Conservation (phyloP, 2,797 vertebrate genomes). For the Sebastes cheni region DNA sequence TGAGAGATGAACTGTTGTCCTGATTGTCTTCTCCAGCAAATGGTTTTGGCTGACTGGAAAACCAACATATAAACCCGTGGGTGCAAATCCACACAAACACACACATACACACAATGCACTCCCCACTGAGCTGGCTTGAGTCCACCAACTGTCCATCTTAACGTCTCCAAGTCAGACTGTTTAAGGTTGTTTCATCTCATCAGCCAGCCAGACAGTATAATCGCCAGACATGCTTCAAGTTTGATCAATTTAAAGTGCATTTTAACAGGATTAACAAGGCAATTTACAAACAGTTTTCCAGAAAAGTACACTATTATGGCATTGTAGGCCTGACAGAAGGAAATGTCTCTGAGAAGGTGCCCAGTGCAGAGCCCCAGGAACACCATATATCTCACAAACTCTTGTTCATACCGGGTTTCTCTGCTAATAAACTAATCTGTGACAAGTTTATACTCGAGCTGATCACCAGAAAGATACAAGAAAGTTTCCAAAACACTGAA, state of each 20-base stretch:
- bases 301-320: not conserved
- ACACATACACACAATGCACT: not conserved
- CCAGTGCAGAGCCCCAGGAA: not conserved
- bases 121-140: slow-evolving; percentile 43
- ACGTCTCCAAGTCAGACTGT: slow-evolving; percentile 40
- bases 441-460: not conserved
- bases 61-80: not conserved
- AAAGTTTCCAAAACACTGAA: not conserved
- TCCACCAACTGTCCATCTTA: slow-evolving; percentile 56
- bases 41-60: slow-evolving; percentile 41
- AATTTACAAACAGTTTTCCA: slow-evolving; percentile 19
- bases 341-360: not conserved
- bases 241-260: slow-evolving; percentile 37
- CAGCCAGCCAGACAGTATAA: slow-evolving; percentile 44
- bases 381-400: not conserved
- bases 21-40: slow-evolving; percentile 26
- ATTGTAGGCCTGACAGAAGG: not conserved
- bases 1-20: slow-evolving; percentile 11
- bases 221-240: slow-evolving; percentile 20
- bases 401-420: not conserved
- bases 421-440: not conserved
- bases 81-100: not conserved
- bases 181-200: slow-evolving; percentile 34
- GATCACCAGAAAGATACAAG: not conserved
- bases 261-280: slow-evolving; percentile 28